A percentile compares a stretch with the other conserved stretches of the same genome.
These are phyloP conservation scores for Cynopterus brachyotis DNA, from an alignment of 2,113 vertebrate genomes.

Conservation along the genomic window DNA sequence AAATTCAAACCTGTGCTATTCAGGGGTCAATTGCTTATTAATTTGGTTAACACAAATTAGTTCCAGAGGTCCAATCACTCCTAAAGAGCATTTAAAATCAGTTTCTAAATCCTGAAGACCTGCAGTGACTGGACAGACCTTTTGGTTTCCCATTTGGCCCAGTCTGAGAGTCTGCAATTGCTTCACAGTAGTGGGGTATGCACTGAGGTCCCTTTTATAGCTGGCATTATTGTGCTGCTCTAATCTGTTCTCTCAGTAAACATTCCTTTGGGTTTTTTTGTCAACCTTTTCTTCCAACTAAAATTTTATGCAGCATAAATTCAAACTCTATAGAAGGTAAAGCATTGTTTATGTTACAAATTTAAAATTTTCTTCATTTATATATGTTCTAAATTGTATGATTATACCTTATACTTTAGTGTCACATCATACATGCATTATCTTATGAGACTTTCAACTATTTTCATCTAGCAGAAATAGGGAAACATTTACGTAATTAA, in stretches of 20 bases:
- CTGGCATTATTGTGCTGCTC: too few relatives aligned
- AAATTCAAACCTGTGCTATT: not conserved
- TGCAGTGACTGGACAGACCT: accelerated
- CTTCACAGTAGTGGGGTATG: accelerated
- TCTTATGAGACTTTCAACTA: not conserved
- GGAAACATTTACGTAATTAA: not conserved
- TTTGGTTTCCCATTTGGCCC: not conserved
- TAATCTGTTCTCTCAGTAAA: not conserved
- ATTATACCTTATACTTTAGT: not conserved
- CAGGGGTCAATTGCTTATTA: not conserved
- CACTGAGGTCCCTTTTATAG: not conserved
- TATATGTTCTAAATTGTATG: not conserved
- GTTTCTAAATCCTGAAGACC: not conserved
- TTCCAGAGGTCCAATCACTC: not conserved
- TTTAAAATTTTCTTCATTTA: not conserved
- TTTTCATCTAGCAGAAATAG: not conserved
- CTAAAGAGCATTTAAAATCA: not conserved
- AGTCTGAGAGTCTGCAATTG: not conserved
- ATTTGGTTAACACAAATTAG: not conserved
- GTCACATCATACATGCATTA: not conserved
- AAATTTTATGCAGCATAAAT: not conserved
- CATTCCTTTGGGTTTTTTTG: not conserved
- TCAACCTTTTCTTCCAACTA: not conserved
- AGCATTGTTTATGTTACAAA: not conserved
- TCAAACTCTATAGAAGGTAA: not conserved